Evolutionary conservation across 2,888 invertebrate species (phyloP).

Genomic region (Netelia virgata): DNA sequence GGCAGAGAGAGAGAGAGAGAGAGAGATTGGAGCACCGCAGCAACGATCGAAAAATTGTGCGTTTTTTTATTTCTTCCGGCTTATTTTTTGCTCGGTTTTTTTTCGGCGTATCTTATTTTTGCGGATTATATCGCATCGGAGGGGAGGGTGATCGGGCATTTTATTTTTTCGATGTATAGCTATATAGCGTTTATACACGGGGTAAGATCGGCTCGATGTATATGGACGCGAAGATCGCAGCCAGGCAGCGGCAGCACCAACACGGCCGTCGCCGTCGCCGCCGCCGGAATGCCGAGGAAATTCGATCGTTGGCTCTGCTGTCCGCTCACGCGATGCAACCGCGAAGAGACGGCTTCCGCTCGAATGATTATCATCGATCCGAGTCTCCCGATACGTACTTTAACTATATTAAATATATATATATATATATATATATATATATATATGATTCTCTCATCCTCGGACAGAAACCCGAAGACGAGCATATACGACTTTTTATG

Average conservation of each 20-base stretch:
- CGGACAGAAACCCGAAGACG: constrained; percentile 60
- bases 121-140: neutral
- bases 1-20: neutral
- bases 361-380: constrained; percentile 78
- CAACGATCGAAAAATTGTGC: constrained; percentile 48
- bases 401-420: constrained; percentile 9
- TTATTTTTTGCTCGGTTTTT: constrained; percentile 12
- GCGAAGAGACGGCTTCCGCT: constrained; percentile 75
- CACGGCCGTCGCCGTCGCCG: constrained; percentile 32
- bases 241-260: constrained; percentile 23
- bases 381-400: constrained; percentile 69
- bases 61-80: constrained; percentile 10
- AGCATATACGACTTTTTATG: constrained; percentile 57
- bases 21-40: constrained; percentile 21
- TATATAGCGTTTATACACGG: constrained; percentile 37
- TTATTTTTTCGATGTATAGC: constrained; percentile 64
- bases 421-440: constrained; percentile 18
- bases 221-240: constrained; percentile 48
- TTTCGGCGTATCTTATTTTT: constrained; percentile 13
- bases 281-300: constrained; percentile 77
- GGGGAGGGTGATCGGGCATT: neutral
- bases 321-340: constrained; percentile 75
- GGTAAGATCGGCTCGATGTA: constrained; percentile 55
- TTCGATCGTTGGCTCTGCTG: constrained; percentile 76
- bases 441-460: constrained; percentile 41